Base-by-base conservation (phyloP, 2,888 invertebrate species). In the Coecobrya sp. region DNA sequence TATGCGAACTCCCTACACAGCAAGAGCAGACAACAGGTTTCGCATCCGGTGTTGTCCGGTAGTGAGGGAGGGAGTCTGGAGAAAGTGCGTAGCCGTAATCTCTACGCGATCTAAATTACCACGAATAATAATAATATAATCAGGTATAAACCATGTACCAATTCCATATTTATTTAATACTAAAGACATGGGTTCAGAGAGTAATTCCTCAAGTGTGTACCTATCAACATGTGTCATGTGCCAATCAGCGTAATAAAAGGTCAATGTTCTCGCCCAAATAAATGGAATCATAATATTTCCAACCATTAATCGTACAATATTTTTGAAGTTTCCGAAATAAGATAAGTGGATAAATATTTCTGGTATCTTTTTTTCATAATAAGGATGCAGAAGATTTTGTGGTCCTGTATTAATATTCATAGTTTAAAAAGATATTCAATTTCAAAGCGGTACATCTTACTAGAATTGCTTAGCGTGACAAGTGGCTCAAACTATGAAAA, bases 1-100 rank as follows among this genome's bases (percentile, higher is more conserved):
- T 65, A 79, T 76, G 91, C 86, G 91, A 79, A 91, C 86, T 81
- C 86, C 86, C 81, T 86, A 82, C 49, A 82, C 62, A 25, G 42
- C 30, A 30, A 65, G 25, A 45, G 3, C 19, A 86, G 86, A 91
- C 86, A 91, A 91, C 91, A 86, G 91, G 91, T 91, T 91, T 87
- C 73, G 13, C 86, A 82, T 87, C 91, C 91, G 86, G 86, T 82
- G 22, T 65, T 88, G 79, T 88, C 87, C 87, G 65, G 87, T 19
- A 13, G 27, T 42, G 27, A 45, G 42, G 27, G 16, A 62, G 22
- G 27, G 16, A 62, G 65, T 52, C 91, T 91, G 91, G 91, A 91
- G 91, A 91, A 91, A 91, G 81, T 91, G 91, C 81, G 68, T 86
- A 65, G 0, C 84, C 22, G 11, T 52, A 59, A 55, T 84, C 45